Evolutionary conservation across 2,888 invertebrate species (phyloP).

Genomic region (Andricus curvator): DNA sequence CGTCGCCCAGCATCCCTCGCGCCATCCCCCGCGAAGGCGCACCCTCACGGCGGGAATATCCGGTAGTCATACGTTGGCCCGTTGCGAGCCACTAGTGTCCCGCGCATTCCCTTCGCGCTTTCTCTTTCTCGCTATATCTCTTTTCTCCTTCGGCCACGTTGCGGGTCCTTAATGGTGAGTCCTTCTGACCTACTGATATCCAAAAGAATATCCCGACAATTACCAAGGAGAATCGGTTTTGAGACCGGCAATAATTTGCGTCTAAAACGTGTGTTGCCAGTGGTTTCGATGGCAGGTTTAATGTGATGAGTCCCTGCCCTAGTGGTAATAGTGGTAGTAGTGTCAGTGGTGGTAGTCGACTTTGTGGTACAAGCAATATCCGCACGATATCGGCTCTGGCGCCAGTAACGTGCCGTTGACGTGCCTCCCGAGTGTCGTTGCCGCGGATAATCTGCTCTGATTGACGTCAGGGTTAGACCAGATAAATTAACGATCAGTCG

Average conservation of each 20-base stretch:
- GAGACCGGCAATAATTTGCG: slow-evolving; percentile 48
- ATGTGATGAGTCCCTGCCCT: slow-evolving; percentile 6
- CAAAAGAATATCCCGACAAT: background rate
- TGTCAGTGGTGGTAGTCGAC: background rate
- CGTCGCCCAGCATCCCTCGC: slow-evolving; percentile 77
- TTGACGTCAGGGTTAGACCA: slow-evolving; percentile 14
- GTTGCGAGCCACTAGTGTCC: slow-evolving; percentile 67
- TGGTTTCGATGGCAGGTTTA: background rate
- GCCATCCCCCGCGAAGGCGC: slow-evolving; percentile 74
- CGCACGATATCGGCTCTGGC: slow-evolving; percentile 39
- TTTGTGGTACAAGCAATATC: slow-evolving; percentile 41
- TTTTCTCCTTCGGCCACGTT: slow-evolving; percentile 13
- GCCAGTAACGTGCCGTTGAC: slow-evolving; percentile 46
- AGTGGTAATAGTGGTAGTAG: slow-evolving; percentile 42
- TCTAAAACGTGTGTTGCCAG: slow-evolving; percentile 41
- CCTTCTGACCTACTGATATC: slow-evolving; percentile 30
- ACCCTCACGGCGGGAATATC: slow-evolving; percentile 74
- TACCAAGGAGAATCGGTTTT: slow-evolving; percentile 53
- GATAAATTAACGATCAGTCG: slow-evolving; percentile 19
- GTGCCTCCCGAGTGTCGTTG: slow-evolving; percentile 28
- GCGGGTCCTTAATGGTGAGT: slow-evolving; percentile 39
- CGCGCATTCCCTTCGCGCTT: slow-evolving; percentile 51
- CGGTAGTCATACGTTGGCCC: slow-evolving; percentile 76
- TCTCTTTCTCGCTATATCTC: slow-evolving; percentile 43
- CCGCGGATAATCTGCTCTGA: slow-evolving; percentile 7